Conservation (phyloP, 1,140 invertebrate species). For the Eubasilissa regina region DNA sequence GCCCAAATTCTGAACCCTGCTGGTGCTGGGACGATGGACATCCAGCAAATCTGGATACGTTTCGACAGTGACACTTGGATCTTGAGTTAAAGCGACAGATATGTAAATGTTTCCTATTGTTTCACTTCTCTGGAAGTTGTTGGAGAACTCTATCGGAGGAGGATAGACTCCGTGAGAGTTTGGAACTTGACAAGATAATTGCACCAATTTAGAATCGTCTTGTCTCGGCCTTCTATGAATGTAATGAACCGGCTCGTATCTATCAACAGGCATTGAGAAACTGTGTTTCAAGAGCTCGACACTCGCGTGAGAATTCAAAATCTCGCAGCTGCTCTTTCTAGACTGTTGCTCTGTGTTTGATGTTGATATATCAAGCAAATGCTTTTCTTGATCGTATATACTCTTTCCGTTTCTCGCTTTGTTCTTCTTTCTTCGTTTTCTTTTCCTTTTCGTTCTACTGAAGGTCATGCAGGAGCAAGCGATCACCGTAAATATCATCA, state of each 20-base stretch:
- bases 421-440: constrained; percentile 74
- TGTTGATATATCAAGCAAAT: constrained; percentile 79
- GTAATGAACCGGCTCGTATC: constrained; percentile 43
- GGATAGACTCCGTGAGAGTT: constrained; percentile 65
- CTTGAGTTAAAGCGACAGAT: constrained; percentile 65
- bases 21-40: constrained; percentile 26
- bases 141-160: constrained; percentile 70
- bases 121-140: constrained; percentile 62
- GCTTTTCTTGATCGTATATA: constrained; percentile 89
- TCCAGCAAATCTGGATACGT: constrained; percentile 68
- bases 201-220: constrained; percentile 47
- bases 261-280: constrained; percentile 48
- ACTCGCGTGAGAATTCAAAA: constrained; percentile 40
- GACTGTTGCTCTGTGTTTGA: constrained; percentile 51
- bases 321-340: constrained; percentile 53
- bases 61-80: constrained; percentile 64
- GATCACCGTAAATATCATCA: constrained; percentile 57
- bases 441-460: constrained; percentile 67
- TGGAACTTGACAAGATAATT: constrained; percentile 24
- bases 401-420: constrained; percentile 80
- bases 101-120: constrained; percentile 69
- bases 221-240: constrained; percentile 25
- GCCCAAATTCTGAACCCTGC: constrained; percentile 48
- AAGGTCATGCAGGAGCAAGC: constrained; percentile 66
- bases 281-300: constrained; percentile 64